phyloP scores from a whole-genome alignment of 1,140 invertebrate species.

The Solen grandis region DNA sequence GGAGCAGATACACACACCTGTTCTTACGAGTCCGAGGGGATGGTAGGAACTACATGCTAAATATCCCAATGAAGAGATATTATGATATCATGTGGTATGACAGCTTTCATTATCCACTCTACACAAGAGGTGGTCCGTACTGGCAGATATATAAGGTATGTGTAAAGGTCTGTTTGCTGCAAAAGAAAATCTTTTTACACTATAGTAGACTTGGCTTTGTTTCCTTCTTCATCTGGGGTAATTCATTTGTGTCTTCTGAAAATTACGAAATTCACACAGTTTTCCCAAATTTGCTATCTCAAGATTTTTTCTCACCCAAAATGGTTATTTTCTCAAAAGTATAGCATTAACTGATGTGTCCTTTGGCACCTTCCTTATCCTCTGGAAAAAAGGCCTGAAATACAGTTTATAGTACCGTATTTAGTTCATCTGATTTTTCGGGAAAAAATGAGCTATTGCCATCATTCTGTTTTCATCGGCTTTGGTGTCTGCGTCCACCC shows the following conservation, averaged over 20 bases:
- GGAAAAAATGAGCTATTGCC: too few species aligned
- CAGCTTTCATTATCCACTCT: slow-evolving; percentile 90
- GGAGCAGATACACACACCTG: slow-evolving; percentile 90
- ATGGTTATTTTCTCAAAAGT: too few species aligned
- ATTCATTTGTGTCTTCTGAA: neutral
- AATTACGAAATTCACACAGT: too few species aligned
- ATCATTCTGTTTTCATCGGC: too few species aligned
- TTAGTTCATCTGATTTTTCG: too few species aligned
- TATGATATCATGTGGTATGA: slow-evolving; percentile 93
- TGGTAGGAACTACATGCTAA: slow-evolving; percentile 92
- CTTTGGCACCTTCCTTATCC: too few species aligned
- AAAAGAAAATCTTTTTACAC: neutral
- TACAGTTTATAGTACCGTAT: too few species aligned
- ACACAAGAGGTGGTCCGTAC: slow-evolving; percentile 96
- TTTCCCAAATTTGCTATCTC: too few species aligned
- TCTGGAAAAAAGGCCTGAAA: too few species aligned
- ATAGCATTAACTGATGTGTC: too few species aligned
- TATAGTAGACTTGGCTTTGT: neutral
- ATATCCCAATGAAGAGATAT: slow-evolving; percentile 85
- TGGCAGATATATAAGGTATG: slow-evolving; percentile 94
- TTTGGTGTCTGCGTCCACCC: too few species aligned
- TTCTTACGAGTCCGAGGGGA: slow-evolving; percentile 93
- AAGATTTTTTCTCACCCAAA: too few species aligned
- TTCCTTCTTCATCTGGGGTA: neutral
- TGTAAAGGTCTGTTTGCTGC: neutral